These are phyloP conservation scores for Eulemur rubriventer DNA, from an alignment of 2,797 vertebrate genomes.

Conservation along the genomic window DNA sequence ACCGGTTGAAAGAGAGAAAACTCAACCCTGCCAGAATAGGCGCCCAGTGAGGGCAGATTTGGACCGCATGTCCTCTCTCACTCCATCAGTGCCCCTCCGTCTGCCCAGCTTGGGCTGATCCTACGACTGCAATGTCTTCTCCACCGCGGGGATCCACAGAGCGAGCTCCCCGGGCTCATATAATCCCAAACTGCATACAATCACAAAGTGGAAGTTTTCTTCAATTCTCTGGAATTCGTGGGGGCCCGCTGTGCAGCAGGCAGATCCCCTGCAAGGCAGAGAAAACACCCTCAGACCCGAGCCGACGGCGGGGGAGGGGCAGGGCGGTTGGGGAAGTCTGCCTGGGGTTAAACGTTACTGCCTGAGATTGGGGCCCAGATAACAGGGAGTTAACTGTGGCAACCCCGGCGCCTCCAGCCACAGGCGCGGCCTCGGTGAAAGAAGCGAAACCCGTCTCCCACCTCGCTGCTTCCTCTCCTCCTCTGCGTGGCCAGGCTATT, in stretches of 20 bases:
- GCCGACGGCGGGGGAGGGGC: not conserved
- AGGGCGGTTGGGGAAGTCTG: not conserved
- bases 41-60: not conserved
- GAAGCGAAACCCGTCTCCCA: constrained; percentile 50
- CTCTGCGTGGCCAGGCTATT: not conserved
- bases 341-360: constrained; percentile 3
- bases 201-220: constrained; percentile 1
- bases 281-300: not conserved
- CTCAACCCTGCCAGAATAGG: not conserved
- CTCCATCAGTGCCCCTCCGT: not conserved
- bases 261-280: not conserved
- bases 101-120: not conserved
- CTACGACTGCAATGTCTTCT: not conserved
- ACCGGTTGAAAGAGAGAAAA: not conserved
- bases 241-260: not conserved
- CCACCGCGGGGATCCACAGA: not conserved
- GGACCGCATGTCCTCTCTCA: not conserved
- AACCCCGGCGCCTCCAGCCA: not conserved
- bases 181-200: constrained; percentile 14
- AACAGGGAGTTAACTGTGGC: constrained; percentile 62
- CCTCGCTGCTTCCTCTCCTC: constrained; percentile 34
- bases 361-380: constrained; percentile 47
- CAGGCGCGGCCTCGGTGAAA: not conserved
- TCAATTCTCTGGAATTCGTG: not conserved
- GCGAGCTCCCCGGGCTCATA: not conserved